Percentiles rank a stretch among this genome's conserved stretches.
Evolutionary conservation across 2,797 vertebrate species (phyloP).

Genomic region (Smutsia temminckii): DNA sequence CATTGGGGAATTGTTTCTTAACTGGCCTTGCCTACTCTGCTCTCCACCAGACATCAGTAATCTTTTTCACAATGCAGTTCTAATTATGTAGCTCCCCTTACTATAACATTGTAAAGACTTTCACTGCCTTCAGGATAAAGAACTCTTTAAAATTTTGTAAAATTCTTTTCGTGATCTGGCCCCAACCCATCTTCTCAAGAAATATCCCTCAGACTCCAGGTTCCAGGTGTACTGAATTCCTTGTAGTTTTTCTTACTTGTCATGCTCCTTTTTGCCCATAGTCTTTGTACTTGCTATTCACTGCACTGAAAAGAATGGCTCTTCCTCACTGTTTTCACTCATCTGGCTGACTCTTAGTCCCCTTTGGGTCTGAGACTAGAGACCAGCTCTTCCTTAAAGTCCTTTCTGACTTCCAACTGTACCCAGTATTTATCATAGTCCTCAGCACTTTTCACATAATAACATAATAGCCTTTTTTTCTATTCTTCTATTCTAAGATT

Average conservation of each 20-base stretch:
- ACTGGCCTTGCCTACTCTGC: neutral
- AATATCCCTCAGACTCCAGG: neutral
- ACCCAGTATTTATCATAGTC: neutral
- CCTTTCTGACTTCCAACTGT: neutral
- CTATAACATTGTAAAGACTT: constrained; percentile 22
- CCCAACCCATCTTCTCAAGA: neutral
- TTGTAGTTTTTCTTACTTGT: neutral
- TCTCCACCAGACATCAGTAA: neutral
- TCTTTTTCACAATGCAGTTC: neutral
- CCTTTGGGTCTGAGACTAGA: neutral
- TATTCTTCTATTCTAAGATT: neutral
- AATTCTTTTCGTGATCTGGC: neutral
- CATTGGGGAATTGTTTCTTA: neutral
- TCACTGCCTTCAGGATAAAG: neutral
- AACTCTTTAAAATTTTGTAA: neutral
- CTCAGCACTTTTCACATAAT: neutral
- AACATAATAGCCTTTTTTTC: neutral
- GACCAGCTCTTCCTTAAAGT: neutral
- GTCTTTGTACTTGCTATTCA: neutral
- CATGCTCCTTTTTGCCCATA: neutral
- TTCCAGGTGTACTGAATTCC: neutral
- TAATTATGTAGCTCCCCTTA: neutral
- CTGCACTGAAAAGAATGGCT: neutral
- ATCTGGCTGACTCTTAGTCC: neutral
- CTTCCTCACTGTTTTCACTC: neutral